Evolutionary conservation across 1,140 invertebrate species (phyloP).

Genomic region (Papilio helenus): DNA sequence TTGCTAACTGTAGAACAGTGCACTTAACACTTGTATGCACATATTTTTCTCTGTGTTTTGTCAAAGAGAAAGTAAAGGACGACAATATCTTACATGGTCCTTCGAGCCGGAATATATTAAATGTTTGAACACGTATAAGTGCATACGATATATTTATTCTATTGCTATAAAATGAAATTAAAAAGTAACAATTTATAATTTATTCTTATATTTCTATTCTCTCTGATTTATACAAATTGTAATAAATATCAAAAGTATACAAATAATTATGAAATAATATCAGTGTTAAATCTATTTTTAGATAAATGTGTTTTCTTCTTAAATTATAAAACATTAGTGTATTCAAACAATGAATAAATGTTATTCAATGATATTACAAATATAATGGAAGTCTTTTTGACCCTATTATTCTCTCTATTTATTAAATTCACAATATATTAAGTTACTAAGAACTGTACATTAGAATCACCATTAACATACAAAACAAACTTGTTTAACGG

Average conservation of each 20-base stretch:
- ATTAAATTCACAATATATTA: too few relatives aligned
- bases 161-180: neutral
- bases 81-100: neutral
- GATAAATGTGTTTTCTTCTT: neutral
- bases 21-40: too few relatives aligned
- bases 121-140: neutral
- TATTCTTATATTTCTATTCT: neutral
- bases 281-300: too few relatives aligned
- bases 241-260: neutral
- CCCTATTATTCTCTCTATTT: too few relatives aligned
- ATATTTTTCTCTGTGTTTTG: too few relatives aligned
- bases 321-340: neutral
- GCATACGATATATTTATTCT: neutral
- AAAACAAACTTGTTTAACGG: too few relatives aligned
- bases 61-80: too few relatives aligned
- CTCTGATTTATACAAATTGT: neutral
- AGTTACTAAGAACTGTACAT: too few relatives aligned
- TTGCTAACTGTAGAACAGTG: neutral
- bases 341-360: neutral
- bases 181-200: neutral
- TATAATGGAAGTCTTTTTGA: too few relatives aligned
- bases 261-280: too few relatives aligned
- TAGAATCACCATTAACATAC: too few relatives aligned
- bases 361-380: too few relatives aligned
- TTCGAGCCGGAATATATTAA: slow-evolving; percentile 8